Evolutionary conservation across 2,113 vertebrate genomes (phyloP), one percentile per base, ranked within the genome.

Genomic region (Neotoma lepida): DNA sequence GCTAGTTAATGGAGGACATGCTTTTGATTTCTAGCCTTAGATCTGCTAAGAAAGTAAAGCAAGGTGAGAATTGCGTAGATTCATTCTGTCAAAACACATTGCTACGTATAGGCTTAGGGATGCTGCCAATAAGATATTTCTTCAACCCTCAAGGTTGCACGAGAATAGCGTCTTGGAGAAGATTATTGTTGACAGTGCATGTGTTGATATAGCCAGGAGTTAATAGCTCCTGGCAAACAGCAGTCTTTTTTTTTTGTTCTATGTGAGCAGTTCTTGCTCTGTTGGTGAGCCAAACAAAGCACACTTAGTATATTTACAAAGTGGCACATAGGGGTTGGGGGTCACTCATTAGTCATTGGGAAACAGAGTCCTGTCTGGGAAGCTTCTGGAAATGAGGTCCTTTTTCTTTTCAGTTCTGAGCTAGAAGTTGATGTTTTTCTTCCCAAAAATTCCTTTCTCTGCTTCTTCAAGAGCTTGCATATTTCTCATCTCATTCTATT

Each of bases 201-300:
- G 93, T 97, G 96, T 97, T 96, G 96, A 96, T 95, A 91, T 10
- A 97, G 94, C 92, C 94, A 91, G 22, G 0, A 96, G 96, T 97
- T 97, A 97, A 97, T 97, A 97, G 96, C 88, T 96, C 92, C 93
- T 96, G 95, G 96, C 92, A 93, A 97, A 95, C 90, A 97, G 94
- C 91, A 95, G 89, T 41, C 88, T 68, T 93, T 97, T 96, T 68
- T 93, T 97, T 96, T 89, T 96, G 93, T 96, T 94, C 71, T 90
- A 24, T 96, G 33, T 54, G 95, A 97, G 92, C 88, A 89, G 88
- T 81, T 89, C 94, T 95, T 97, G 90, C 87, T 90, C 63, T 76
- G 44, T 46, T 84, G 82, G 89, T 80, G 85, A 95, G 96, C 96
- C 96, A 98, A 96, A 93, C 97, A 54, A 96, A 95, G 92, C 96